These are phyloP conservation scores for Dipodomys ordii DNA, from an alignment of 2,113 vertebrate genomes.

Conservation along the genomic window DNA sequence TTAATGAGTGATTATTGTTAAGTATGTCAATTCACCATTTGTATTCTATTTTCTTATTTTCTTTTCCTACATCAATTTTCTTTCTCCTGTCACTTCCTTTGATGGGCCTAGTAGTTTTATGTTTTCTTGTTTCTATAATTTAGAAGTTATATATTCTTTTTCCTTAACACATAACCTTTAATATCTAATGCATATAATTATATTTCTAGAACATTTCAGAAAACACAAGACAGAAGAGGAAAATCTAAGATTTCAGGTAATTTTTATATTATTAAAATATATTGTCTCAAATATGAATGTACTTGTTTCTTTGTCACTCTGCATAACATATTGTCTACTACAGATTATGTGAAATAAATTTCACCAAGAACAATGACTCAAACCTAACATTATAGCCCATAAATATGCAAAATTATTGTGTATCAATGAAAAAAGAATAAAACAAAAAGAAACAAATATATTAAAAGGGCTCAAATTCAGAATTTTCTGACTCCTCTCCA, in stretches of 20 bases:
- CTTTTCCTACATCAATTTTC: neutral
- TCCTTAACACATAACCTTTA: neutral
- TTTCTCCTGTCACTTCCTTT: slow-evolving; percentile 12
- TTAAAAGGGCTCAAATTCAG: neutral
- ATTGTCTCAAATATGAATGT: neutral
- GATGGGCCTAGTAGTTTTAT: neutral
- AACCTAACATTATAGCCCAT: neutral
- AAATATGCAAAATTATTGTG: neutral
- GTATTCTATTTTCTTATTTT: neutral
- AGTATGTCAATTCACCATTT: slow-evolving; percentile 1
- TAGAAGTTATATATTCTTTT: slow-evolving; percentile 24
- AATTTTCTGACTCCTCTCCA: neutral
- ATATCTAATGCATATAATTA: neutral
- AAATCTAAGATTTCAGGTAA: neutral
- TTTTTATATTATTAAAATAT: neutral
- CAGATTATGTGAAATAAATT: neutral
- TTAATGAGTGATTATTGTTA: slow-evolving; percentile 26
- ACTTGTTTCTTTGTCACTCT: neutral
- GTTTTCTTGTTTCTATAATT: slow-evolving; percentile 13
- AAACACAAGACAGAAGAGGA: neutral
- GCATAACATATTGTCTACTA: neutral
- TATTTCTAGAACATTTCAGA: neutral
- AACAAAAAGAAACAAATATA: neutral
- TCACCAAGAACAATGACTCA: neutral
- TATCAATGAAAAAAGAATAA: neutral